Percentiles rank a stretch among this genome's conserved stretches.
phyloP scores from a whole-genome alignment of 2,797 vertebrate species.

The Acanthurus leucopareius region DNA sequence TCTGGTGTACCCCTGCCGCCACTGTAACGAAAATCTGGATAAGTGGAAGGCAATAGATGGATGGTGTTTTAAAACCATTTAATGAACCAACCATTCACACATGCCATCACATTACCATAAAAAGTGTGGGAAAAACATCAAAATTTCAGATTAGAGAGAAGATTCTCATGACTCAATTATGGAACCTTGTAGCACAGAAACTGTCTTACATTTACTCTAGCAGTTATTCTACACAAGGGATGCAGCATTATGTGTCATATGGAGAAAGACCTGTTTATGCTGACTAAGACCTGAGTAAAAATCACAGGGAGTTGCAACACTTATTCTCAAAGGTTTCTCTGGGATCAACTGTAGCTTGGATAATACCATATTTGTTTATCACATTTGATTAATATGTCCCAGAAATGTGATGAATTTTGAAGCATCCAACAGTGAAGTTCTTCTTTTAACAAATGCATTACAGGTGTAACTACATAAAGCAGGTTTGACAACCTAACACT shows the following conservation, averaged over 20 bases:
- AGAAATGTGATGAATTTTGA: background rate
- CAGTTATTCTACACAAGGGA: background rate
- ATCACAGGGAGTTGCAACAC: background rate
- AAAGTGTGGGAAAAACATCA: no score
- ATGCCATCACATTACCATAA: no score
- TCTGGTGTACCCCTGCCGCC: no score
- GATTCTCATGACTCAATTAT: no score
- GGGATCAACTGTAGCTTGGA: background rate
- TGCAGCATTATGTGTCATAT: background rate
- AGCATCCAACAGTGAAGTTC: background rate
- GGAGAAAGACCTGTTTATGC: background rate
- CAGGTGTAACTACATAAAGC: background rate
- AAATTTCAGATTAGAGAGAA: no score
- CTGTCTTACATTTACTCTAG: background rate
- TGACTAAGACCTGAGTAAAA: background rate
- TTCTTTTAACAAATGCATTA: background rate
- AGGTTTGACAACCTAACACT: constrained; percentile 3
- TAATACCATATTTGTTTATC: background rate
- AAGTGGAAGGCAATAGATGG: no score
- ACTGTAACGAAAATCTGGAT: no score
- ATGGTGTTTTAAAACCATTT: no score
- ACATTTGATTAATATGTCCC: background rate
- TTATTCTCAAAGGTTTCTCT: background rate
- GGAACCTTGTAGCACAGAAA: background rate
- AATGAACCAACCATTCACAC: no score